Evolutionary conservation across 2,888 invertebrate species (phyloP), one percentile per base, ranked within the genome.

Genomic region (Plebejus melissa): DNA sequence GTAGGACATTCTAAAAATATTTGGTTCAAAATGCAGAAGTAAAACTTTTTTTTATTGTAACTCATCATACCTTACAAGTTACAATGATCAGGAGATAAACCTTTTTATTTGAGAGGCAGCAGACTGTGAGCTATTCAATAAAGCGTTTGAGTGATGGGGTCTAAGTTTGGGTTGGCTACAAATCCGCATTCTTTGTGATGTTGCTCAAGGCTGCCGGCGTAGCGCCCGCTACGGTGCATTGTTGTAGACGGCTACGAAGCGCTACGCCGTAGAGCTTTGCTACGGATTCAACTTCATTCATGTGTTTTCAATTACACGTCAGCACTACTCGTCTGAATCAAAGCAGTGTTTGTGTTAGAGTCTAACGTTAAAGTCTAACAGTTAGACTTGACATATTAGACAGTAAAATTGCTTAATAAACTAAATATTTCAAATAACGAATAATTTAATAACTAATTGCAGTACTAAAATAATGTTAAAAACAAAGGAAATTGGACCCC

Each of bases 191-290:
- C 83, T 81, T 86, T 86, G 82, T 83, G 81, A 65, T 83, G 81
- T 84, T 88, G 85, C 86, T 89, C 87, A 87, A 89, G 87, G 89
- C 85, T 86, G 81, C 82, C 69, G 83, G 9, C 83, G 82, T 83
- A 82, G 82, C 79, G 80, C 84, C 83, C 82, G 85, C 83, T 86
- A 84, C 83, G 80, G 82, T 82, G 83, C 83, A 88, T 89, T 89
- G 88, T 88, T 82, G 84, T 83, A 84, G 77, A 81, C 84, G 83
- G 84, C 84, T 83, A 83, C 82, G 83, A 82, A 82, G 82, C 72
- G 54, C 71, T 69, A 70, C 69, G 69, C 54, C 75, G 54, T 75
- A 54, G 75, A 50, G 70, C 70, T 70, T 70, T 70, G 75, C 50
- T 69, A 75, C 32, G 11, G 70, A 75, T 75, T 54, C 11, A 70